These are phyloP conservation scores for Oreochromis aureus DNA, from an alignment of 2,113 vertebrate genomes.

Conservation along the genomic window DNA sequence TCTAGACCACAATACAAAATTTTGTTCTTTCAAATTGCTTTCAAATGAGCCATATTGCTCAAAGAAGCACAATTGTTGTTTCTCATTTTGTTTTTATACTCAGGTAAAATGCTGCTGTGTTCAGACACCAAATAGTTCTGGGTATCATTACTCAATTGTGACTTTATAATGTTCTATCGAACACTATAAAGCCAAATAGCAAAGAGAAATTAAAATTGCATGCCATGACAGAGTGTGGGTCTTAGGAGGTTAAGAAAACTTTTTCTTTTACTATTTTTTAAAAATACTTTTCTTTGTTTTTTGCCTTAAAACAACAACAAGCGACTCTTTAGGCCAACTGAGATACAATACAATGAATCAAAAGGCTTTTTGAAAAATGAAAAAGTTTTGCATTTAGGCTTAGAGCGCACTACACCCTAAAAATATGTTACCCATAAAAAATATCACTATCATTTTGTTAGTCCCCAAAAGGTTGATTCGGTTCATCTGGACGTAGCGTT, in stretches of 20 bases:
- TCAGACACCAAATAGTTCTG: neutral
- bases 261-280: neutral
- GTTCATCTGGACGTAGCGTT: neutral
- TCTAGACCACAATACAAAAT: neutral
- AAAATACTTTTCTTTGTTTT: neutral
- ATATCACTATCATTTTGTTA: neutral
- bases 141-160: neutral
- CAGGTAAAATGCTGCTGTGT: neutral
- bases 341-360: neutral
- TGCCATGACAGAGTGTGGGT: fast-evolving
- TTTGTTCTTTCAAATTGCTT: neutral
- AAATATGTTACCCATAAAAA: neutral
- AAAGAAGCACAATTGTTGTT: neutral
- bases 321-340: neutral
- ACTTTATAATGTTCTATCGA: neutral
- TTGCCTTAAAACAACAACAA: neutral
- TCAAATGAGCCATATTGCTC: neutral
- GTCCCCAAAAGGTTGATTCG: neutral
- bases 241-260: neutral
- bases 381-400: neutral
- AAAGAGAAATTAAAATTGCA: neutral
- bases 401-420: neutral
- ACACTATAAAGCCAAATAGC: neutral
- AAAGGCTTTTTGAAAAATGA: neutral
- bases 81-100: neutral